A percentile compares a stretch with the other conserved stretches of the same genome.
These are phyloP conservation scores for Mesoligia furuncula DNA, from an alignment of 2,888 invertebrate genomes.

Conservation along the genomic window DNA sequence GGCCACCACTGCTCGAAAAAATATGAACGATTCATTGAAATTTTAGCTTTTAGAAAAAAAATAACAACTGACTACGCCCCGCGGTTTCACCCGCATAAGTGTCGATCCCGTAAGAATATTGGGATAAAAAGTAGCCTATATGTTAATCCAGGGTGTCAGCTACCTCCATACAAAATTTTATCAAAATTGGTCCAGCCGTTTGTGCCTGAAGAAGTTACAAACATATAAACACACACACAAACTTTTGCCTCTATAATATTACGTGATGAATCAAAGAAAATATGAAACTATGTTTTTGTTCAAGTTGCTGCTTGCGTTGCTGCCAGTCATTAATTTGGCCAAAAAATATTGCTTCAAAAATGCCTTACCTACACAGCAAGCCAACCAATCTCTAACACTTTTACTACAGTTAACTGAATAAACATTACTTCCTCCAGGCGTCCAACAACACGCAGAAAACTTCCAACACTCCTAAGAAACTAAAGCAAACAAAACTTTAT, in stretches of 20 bases:
- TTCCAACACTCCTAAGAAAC: constrained; percentile 38
- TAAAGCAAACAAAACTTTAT: constrained; percentile 56
- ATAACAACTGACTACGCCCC: too few relatives aligned
- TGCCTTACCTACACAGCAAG: background rate
- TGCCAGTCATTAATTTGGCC: background rate
- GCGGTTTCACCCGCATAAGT: too few relatives aligned
- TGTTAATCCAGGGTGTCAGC: too few relatives aligned
- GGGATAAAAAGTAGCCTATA: too few relatives aligned
- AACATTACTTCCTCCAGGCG: constrained; percentile 19
- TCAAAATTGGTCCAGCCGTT: too few relatives aligned
- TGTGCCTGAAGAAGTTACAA: too few relatives aligned
- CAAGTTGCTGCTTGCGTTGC: background rate
- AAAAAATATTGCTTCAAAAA: background rate
- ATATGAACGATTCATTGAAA: background rate
- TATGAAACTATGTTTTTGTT: background rate
- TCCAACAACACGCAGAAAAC: constrained; percentile 26
- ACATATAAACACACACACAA: too few relatives aligned
- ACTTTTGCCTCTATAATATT: too few relatives aligned
- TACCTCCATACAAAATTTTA: too few relatives aligned
- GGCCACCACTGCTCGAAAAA: too few relatives aligned
- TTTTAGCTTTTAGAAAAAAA: background rate
- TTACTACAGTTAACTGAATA: constrained; percentile 41
- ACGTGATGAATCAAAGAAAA: background rate
- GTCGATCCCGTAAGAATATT: too few relatives aligned
- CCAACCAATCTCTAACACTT: constrained; percentile 3